These are phyloP conservation scores for Dreissena polymorpha DNA, from an alignment of 1,140 invertebrate genomes.

Conservation along the genomic window DNA sequence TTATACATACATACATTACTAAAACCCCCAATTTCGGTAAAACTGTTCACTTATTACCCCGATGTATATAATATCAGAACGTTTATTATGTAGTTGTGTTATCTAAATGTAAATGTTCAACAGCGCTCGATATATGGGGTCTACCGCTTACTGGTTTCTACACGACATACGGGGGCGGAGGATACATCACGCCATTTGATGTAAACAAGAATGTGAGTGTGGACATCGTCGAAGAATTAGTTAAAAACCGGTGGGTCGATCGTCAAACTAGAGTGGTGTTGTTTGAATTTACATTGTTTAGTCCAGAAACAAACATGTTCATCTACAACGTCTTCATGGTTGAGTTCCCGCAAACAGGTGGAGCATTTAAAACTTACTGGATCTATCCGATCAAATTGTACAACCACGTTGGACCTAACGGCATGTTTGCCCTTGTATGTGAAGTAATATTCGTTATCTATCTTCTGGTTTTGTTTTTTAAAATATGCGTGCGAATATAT, in stretches of 20 bases:
- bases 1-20: neutral
- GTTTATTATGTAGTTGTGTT: neutral
- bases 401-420: constrained; percentile 41
- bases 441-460: constrained; percentile 42
- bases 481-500: constrained; percentile 27
- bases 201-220: constrained; percentile 35
- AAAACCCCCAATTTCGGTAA: no score
- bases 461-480: constrained; percentile 31
- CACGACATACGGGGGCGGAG: constrained; percentile 64
- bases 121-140: constrained; percentile 58
- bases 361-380: constrained; percentile 56
- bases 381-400: constrained; percentile 56
- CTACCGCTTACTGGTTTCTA: constrained; percentile 58
- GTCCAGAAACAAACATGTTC: constrained; percentile 75
- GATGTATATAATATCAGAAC: neutral
- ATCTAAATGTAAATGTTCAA: neutral
- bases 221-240: constrained; percentile 71
- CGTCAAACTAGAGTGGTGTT: constrained; percentile 80
- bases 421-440: constrained; percentile 39
- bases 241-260: constrained; percentile 80
- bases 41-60: no score
- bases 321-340: constrained; percentile 56
- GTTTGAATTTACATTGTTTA: constrained; percentile 82
- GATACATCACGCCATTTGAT: constrained; percentile 61
- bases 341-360: constrained; percentile 81